Percentiles rank a stretch among this genome's conserved stretches.
Conservation (phyloP, 2,797 vertebrate species). For the Sebastes umbrosus region DNA sequence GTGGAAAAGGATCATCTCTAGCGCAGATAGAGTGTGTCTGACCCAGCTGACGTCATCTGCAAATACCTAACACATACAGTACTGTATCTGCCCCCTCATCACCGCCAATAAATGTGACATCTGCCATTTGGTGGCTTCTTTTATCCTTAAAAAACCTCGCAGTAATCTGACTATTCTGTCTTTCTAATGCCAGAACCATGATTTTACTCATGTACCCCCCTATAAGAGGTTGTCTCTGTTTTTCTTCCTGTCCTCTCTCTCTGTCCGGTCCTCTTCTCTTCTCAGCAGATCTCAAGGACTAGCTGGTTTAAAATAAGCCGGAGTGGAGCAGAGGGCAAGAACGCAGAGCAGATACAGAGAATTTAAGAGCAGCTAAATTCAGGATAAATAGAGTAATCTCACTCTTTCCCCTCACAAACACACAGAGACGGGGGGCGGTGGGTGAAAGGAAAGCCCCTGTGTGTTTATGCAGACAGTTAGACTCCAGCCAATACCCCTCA, state of each 20-base stretch:
- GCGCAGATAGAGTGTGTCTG: slow-evolving; percentile 14
- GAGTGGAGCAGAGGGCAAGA: slow-evolving; percentile 30
- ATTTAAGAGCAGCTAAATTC: slow-evolving; percentile 2
- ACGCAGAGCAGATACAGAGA: slow-evolving; percentile 11
- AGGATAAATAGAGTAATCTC: slow-evolving; percentile 30
- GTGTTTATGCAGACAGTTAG: slow-evolving; percentile 65
- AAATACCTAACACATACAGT: slow-evolving; percentile 1
- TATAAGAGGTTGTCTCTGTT: slow-evolving; percentile 1
- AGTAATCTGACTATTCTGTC: neutral
- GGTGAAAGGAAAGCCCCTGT: slow-evolving; percentile 39
- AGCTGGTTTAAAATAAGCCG: slow-evolving; percentile 14
- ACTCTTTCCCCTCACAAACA: slow-evolving; percentile 5
- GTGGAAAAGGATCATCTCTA: slow-evolving; percentile 54
- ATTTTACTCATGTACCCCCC: neutral
- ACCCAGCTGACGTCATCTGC: slow-evolving; percentile 36
- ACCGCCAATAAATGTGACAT: slow-evolving; percentile 7
- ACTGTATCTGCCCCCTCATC: neutral
- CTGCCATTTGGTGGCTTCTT: neutral
- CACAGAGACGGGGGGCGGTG: neutral
- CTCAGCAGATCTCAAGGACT: slow-evolving; percentile 39
- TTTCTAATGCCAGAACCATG: neutral
- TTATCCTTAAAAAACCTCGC: neutral
- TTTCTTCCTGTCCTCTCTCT: neutral
- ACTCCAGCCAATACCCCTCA: slow-evolving; percentile 55
- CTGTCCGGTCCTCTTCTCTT: neutral